Conservation (phyloP, 1,140 invertebrate species). For the Harlomillsia oculata region DNA sequence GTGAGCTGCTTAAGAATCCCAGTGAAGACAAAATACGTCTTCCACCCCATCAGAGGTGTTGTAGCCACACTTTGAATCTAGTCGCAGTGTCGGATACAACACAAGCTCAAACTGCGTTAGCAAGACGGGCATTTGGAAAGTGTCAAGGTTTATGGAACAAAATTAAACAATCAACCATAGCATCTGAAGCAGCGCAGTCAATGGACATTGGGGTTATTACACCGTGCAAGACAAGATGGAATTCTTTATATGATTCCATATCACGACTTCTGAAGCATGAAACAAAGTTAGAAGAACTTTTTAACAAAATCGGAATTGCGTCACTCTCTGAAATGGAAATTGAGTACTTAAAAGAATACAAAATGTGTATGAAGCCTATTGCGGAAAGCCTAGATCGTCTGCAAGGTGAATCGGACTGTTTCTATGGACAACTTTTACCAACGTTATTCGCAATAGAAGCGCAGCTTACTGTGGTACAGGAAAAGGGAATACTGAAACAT, state of each 20-base stretch:
- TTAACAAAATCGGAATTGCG: background rate
- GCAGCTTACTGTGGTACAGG: background rate
- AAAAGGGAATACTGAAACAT: no score
- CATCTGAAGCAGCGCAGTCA: background rate
- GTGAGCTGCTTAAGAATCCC: background rate
- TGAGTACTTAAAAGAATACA: conserved; percentile 3
- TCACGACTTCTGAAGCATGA: background rate
- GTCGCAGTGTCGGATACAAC: conserved; percentile 1
- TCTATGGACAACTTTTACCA: conserved; percentile 11
- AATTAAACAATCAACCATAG: background rate
- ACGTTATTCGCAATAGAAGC: background rate
- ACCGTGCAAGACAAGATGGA: conserved; percentile 5
- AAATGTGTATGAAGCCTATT: conserved; percentile 5
- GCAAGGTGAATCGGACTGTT: conserved; percentile 9
- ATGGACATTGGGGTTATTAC: background rate
- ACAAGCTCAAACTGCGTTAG: background rate
- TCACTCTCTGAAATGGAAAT: background rate
- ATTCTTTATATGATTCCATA: conserved; percentile 13
- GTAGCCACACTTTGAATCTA: conserved; percentile 11
- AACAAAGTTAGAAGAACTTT: background rate
- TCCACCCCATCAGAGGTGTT: conserved; percentile 14
- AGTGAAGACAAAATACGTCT: background rate
- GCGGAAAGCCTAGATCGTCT: conserved; percentile 5
- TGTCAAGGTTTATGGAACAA: conserved; percentile 7
- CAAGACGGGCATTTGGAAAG: background rate